Conservation (phyloP, 2,113 vertebrate species). For the Ovibos moschatus region DNA sequence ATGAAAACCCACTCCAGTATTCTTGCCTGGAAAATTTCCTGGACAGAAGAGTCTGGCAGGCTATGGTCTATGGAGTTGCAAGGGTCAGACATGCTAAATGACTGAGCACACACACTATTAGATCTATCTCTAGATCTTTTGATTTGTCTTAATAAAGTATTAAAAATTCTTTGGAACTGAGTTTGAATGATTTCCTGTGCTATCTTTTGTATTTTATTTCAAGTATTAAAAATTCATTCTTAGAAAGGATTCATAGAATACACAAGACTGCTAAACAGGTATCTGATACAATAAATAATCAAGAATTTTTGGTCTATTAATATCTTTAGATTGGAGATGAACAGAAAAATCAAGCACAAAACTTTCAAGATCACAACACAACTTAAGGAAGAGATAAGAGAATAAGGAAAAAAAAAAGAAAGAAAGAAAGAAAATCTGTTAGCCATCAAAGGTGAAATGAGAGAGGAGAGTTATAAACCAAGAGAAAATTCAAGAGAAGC, state of each 20-base stretch:
- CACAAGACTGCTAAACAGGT: not conserved
- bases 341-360: not conserved
- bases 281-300: not conserved
- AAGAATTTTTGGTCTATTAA: not conserved
- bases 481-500: not conserved
- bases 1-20: not conserved
- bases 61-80: not conserved
- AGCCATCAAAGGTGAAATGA: not conserved
- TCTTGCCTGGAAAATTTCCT: not conserved
- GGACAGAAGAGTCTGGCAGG: not conserved
- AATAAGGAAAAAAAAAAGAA: not conserved
- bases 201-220: not conserved
- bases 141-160: not conserved
- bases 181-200: not conserved
- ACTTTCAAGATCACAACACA: not conserved
- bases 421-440: not conserved
- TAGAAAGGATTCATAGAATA: not conserved
- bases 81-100: not conserved
- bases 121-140: not conserved
- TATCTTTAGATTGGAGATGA: not conserved
- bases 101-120: not conserved
- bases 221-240: not conserved
- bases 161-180: not conserved
- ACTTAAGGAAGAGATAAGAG: not conserved
- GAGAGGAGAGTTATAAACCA: not conserved